phyloP scores from a whole-genome alignment of 2,113 vertebrate species.

The Poicephalus meyeri region DNA sequence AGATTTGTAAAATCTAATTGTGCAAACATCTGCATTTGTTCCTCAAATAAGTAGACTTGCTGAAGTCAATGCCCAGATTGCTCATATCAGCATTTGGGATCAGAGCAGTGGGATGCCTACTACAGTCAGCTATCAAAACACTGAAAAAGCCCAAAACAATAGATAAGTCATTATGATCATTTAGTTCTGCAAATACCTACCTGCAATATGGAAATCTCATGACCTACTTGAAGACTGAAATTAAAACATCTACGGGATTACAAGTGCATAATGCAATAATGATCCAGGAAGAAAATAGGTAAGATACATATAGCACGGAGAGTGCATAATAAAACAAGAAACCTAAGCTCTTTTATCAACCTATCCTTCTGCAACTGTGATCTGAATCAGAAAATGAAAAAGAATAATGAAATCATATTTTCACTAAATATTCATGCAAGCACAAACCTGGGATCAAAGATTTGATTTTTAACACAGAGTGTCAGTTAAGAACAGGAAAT shows the following conservation, averaged over 20 bases:
- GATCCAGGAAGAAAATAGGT: not conserved
- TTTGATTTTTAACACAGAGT: not conserved
- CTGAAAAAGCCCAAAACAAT: not conserved
- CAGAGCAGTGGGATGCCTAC: not conserved
- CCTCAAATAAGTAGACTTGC: not conserved
- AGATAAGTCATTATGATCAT: not conserved
- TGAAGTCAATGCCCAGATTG: not conserved
- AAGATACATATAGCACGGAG: not conserved
- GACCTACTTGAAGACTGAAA: not conserved
- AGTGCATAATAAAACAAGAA: not conserved
- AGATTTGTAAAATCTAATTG: not conserved
- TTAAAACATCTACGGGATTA: not conserved
- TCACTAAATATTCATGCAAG: not conserved
- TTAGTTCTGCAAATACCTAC: not conserved
- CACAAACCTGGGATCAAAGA: slow-evolving; percentile 13
- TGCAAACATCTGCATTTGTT: not conserved
- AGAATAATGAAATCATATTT: not conserved
- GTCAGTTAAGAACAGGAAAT: not conserved
- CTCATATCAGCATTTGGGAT: not conserved
- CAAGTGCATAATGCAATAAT: not conserved
- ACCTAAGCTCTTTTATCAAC: not conserved
- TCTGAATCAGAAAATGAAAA: slow-evolving; percentile 18
- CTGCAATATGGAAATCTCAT: not conserved
- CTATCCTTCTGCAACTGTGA: not conserved
- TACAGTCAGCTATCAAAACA: not conserved